Percentiles rank a stretch among this genome's conserved stretches.
Conservation (phyloP, 2,113 vertebrate species). For the Podocnemis expansa region DNA sequence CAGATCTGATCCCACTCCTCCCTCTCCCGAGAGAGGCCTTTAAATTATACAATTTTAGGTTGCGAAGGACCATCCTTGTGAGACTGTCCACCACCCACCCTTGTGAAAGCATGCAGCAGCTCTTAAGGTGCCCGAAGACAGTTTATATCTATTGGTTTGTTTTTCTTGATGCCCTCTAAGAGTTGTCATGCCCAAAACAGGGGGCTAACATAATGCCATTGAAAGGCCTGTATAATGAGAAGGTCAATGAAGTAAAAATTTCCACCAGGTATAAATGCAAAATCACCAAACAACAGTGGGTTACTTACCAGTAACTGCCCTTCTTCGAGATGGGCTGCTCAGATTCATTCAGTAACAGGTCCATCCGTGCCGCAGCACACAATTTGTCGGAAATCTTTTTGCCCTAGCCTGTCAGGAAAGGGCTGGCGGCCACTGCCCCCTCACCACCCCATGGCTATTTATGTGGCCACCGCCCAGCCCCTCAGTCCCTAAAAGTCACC, state of each 20-base stretch:
- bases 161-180: not conserved
- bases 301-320: no score
- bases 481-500: no score
- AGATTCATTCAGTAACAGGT: no score
- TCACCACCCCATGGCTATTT: no score
- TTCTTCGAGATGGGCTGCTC: no score
- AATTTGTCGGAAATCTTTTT: no score
- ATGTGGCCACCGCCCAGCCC: no score
- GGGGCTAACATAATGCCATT: not conserved
- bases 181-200: not conserved
- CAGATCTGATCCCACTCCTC: not conserved
- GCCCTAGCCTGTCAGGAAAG: no score
- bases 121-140: not conserved
- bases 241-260: not conserved
- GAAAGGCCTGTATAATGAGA: not conserved
- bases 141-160: not conserved
- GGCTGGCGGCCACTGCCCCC: no score
- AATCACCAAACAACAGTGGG: no score
- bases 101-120: not conserved
- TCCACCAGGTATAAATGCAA: not conserved
- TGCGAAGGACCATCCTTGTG: not conserved
- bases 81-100: no score
- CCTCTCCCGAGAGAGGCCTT: not conserved
- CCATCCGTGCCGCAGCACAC: no score
- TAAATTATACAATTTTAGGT: not conserved